A percentile compares a stretch with the other conserved stretches of the same genome.
Evolutionary conservation across 2,113 vertebrate genomes (phyloP).

Genomic region (Gadus chalcogrammus): DNA sequence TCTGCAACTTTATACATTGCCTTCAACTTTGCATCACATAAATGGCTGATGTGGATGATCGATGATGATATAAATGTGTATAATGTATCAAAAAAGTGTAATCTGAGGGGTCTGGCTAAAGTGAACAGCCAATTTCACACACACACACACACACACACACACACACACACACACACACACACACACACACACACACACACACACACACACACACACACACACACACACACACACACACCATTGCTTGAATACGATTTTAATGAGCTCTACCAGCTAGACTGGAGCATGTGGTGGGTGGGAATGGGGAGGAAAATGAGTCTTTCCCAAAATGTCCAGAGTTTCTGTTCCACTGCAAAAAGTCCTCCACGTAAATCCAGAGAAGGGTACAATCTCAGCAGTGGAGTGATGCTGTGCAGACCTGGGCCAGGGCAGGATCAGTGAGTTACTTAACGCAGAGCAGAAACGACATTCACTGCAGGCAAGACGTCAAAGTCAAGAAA

Average conservation of each 20-base stretch:
- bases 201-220: too few species aligned
- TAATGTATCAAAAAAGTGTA: too few species aligned
- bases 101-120: too few species aligned
- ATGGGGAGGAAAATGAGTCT: slow-evolving; percentile 11
- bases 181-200: too few species aligned
- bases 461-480: slow-evolving; percentile 16
- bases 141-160: too few species aligned
- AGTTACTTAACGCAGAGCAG: slow-evolving; percentile 41
- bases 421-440: slow-evolving; percentile 20
- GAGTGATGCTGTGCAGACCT: slow-evolving; percentile 40
- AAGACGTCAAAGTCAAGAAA: slow-evolving; percentile 46
- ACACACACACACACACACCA: slow-evolving; percentile 22
- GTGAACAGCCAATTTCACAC: too few species aligned
- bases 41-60: too few species aligned
- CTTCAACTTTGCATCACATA: too few species aligned
- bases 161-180: slow-evolving; percentile 18
- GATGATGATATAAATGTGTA: too few species aligned
- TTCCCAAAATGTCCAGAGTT: slow-evolving; percentile 38
- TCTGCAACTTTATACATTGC: too few species aligned
- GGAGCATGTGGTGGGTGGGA: slow-evolving; percentile 9
- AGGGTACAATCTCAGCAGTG: slow-evolving; percentile 23
- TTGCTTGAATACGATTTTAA: slow-evolving; percentile 65
- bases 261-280: slow-evolving; percentile 55
- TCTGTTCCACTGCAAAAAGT: slow-evolving; percentile 40
- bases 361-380: slow-evolving; percentile 54